phyloP scores from a whole-genome alignment of 2,797 vertebrate species.

The Acestrorhynchus altus region DNA sequence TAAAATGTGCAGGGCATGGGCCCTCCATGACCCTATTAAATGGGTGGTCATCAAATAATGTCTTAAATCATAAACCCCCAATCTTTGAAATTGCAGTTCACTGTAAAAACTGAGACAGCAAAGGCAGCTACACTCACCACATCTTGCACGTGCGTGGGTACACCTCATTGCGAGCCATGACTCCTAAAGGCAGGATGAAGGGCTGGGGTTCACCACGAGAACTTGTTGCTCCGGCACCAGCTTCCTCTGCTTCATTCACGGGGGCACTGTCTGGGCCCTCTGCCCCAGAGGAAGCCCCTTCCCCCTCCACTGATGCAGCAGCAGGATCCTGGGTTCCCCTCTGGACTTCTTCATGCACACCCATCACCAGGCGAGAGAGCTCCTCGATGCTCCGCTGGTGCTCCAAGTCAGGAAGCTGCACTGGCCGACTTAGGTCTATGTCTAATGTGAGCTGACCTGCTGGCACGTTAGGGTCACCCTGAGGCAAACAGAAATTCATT shows the following conservation, averaged over 20 bases:
- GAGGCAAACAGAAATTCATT: slow-evolving; percentile 10
- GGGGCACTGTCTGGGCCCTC: slow-evolving; percentile 46
- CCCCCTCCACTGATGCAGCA: slow-evolving; percentile 19
- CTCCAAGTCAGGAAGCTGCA: slow-evolving; percentile 88
- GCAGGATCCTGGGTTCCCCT: slow-evolving; percentile 66
- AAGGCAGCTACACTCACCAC: slow-evolving; percentile 79
- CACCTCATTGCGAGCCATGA: slow-evolving; percentile 93
- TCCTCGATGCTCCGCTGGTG: slow-evolving; percentile 87
- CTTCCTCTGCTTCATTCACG: slow-evolving; percentile 53
- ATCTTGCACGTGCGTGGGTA: slow-evolving; percentile 92
- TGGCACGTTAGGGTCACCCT: slow-evolving; percentile 98
- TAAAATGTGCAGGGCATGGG: no score
- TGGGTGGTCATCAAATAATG: no score
- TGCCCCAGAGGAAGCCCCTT: slow-evolving; percentile 2
- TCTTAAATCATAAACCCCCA: no score
- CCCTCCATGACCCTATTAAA: no score
- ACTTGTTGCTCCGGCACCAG: slow-evolving; percentile 39
- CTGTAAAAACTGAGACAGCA: neutral
- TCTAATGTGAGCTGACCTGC: slow-evolving; percentile 95
- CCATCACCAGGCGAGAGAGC: slow-evolving; percentile 88
- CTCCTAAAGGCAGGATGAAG: slow-evolving; percentile 89
- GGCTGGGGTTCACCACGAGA: slow-evolving; percentile 73
- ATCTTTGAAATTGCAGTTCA: neutral
- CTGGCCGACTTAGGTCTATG: slow-evolving; percentile 85
- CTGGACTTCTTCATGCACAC: slow-evolving; percentile 84